phyloP scores from a whole-genome alignment of 2,797 vertebrate species.

The Crenichthys baileyi region DNA sequence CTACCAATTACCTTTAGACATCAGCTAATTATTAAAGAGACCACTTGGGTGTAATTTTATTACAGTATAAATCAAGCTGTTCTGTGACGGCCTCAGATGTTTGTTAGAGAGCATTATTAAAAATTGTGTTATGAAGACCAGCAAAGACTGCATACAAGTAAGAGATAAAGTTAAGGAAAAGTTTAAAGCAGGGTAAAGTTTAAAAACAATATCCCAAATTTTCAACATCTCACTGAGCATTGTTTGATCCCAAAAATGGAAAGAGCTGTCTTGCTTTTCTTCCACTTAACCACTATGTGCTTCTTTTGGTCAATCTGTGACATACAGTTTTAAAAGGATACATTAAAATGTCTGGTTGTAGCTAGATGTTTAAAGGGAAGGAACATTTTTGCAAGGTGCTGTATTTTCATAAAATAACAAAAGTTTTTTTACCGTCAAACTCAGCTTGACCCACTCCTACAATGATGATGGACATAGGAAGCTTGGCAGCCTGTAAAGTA shows the following conservation, averaged over 20 bases:
- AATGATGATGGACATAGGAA: conserved; percentile 98
- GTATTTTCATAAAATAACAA: background rate
- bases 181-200: no score
- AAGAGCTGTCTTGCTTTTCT: background rate
- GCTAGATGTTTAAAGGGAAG: background rate
- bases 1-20: background rate
- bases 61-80: no score
- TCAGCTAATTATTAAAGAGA: background rate
- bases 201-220: no score
- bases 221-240: no score
- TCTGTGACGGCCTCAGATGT: no score
- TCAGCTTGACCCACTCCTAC: conserved; percentile 95
- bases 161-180: no score
- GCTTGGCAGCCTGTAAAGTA: conserved; percentile 88
- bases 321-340: background rate
- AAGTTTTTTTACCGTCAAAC: conserved; percentile 87
- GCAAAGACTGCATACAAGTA: no score
- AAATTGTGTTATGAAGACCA: no score
- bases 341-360: background rate
- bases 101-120: no score
- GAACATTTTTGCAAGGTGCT: background rate
- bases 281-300: background rate
- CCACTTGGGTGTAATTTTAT: no score
- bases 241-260: no score
- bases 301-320: background rate